Evolutionary conservation across 2,888 invertebrate genomes (phyloP).

Genomic region (Himalopsyche anomala): DNA sequence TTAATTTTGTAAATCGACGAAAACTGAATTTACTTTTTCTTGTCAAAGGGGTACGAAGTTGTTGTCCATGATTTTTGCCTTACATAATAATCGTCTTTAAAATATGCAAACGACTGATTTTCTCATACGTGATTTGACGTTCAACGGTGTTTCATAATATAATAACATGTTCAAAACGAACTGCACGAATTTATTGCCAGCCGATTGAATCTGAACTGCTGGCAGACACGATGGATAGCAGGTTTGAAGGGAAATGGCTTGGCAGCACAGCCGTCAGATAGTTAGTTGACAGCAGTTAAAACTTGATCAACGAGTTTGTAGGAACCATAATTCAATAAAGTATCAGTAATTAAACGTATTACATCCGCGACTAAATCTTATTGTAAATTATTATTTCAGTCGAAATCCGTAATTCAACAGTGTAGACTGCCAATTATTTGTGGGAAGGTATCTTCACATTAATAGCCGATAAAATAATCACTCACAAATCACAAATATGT

Average conservation of each 20-base stretch:
- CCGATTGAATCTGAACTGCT: constrained; percentile 4
- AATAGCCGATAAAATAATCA: too few relatives aligned
- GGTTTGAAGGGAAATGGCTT: constrained; percentile 10
- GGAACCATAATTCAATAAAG: background rate
- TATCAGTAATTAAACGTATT: background rate
- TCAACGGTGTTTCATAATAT: background rate
- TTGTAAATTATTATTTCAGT: too few relatives aligned
- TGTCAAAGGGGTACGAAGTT: too few relatives aligned
- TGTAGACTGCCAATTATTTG: too few relatives aligned
- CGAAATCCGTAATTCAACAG: too few relatives aligned
- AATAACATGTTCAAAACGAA: background rate
- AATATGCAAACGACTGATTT: background rate
- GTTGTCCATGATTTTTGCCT: too few relatives aligned
- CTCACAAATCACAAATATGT: too few relatives aligned
- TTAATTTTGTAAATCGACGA: too few relatives aligned
- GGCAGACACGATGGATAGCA: background rate
- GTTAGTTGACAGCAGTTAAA: background rate
- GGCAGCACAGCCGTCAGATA: background rate
- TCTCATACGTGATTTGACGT: background rate
- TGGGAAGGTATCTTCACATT: too few relatives aligned
- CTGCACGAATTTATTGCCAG: background rate
- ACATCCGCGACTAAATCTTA: too few relatives aligned
- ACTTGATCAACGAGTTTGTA: constrained; percentile 22
- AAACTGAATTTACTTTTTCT: too few relatives aligned
- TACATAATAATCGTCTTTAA: too few relatives aligned